Conservation (phyloP, 1,140 invertebrate species). For the Protaetia brevitarsis region DNA sequence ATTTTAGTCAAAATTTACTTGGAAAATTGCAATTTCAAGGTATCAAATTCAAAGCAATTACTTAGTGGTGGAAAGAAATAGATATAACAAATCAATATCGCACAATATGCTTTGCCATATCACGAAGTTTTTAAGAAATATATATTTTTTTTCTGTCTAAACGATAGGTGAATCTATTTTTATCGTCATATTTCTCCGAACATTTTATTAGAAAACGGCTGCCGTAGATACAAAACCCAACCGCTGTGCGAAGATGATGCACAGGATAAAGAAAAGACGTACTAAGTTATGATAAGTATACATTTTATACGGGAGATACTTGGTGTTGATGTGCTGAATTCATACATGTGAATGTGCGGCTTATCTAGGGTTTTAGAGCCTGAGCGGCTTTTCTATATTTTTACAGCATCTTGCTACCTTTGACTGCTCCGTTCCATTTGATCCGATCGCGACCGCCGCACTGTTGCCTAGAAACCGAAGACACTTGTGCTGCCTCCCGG, state of each 20-base stretch:
- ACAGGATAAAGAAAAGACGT: constrained; percentile 19
- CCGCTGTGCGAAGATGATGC: constrained; percentile 5
- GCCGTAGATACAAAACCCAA: constrained; percentile 12
- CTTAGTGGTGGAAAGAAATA: too few relatives aligned
- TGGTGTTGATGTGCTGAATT: constrained; percentile 49
- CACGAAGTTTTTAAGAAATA: background rate
- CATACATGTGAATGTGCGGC: constrained; percentile 50
- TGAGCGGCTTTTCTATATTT: constrained; percentile 42
- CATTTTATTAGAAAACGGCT: constrained; percentile 11
- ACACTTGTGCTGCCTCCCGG: background rate
- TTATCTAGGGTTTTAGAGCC: constrained; percentile 43
- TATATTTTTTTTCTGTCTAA: background rate
- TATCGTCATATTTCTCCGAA: constrained; percentile 7
- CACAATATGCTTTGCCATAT: background rate
- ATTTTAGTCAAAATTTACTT: too few relatives aligned
- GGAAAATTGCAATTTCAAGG: too few relatives aligned
- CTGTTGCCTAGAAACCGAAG: constrained; percentile 14
- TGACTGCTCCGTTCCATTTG: constrained; percentile 28
- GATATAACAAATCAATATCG: too few relatives aligned
- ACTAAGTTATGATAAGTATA: constrained; percentile 42
- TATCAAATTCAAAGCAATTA: too few relatives aligned
- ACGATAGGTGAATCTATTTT: constrained; percentile 10
- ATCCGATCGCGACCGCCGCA: constrained; percentile 22
- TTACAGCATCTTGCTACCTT: constrained; percentile 40
- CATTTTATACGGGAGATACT: constrained; percentile 42